Evolutionary conservation across 2,113 vertebrate genomes (phyloP).

Genomic region (Martes martes): DNA sequence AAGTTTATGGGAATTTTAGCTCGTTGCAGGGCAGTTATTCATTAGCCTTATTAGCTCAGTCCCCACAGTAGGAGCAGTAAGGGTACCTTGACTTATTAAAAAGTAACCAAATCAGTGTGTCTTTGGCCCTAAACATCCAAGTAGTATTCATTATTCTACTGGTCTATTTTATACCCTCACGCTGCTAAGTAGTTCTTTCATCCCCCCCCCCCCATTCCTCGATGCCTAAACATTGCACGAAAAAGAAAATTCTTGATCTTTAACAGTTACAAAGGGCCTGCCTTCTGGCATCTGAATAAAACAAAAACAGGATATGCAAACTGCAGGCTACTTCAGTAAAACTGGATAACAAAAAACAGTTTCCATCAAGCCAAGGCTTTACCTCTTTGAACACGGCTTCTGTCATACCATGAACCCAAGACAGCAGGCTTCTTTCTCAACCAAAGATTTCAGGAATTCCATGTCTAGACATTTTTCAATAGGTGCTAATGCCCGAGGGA

Average conservation of each 20-base stretch:
- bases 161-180: slow-evolving; percentile 29
- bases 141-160: slow-evolving; percentile 40
- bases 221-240: not conserved
- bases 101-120: slow-evolving; percentile 65
- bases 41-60: slow-evolving; percentile 38
- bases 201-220: not conserved
- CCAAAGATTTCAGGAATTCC: not conserved
- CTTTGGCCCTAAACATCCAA: slow-evolving; percentile 53
- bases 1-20: slow-evolving; percentile 59
- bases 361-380: slow-evolving; percentile 28
- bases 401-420: not conserved
- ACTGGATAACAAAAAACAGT: slow-evolving; percentile 51
- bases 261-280: slow-evolving; percentile 62
- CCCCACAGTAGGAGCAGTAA: slow-evolving; percentile 30
- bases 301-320: slow-evolving; percentile 69
- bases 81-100: slow-evolving; percentile 64
- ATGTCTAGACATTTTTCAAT: not conserved
- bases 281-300: slow-evolving; percentile 65
- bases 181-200: slow-evolving; percentile 47
- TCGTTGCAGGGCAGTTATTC: slow-evolving; percentile 5
- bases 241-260: slow-evolving; percentile 67
- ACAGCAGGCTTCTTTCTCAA: not conserved
- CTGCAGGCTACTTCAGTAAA: slow-evolving; percentile 58
- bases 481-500: not conserved
- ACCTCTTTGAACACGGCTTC: slow-evolving; percentile 15